Percentiles rank a stretch among this genome's conserved stretches.
Conservation (phyloP, 2,113 vertebrate species). For the Emydura subglobosa region DNA sequence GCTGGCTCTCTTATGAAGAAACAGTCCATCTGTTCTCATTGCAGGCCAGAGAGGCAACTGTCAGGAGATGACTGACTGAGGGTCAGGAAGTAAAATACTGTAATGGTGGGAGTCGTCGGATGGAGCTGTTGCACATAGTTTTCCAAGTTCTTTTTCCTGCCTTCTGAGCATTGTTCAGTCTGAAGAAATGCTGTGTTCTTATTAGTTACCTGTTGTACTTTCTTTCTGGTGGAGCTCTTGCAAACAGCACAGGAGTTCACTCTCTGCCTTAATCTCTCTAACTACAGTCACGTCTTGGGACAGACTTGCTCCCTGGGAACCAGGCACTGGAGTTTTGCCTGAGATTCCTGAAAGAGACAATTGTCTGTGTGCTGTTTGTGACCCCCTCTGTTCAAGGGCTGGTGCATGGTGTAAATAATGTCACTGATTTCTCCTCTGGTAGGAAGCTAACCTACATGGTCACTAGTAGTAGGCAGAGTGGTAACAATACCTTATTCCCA, state of each 20-base stretch:
- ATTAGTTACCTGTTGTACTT: neutral
- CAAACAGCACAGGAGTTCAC: neutral
- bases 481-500: neutral
- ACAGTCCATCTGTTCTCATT: neutral
- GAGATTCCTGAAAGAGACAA: neutral
- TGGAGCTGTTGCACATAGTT: neutral
- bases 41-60: neutral
- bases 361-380: neutral
- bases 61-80: neutral
- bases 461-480: neutral
- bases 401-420: conserved; percentile 24
- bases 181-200: neutral
- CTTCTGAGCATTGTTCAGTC: neutral
- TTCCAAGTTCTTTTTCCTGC: rapidly evolving
- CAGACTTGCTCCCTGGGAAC: neutral
- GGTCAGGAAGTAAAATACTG: neutral
- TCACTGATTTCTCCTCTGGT: neutral
- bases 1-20: neutral
- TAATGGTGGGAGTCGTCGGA: neutral
- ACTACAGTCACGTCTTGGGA: neutral
- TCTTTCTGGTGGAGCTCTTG: neutral
- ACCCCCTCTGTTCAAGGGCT: neutral
- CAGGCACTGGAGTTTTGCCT: neutral
- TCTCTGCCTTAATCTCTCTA: neutral
- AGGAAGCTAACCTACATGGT: conserved; percentile 23